These are phyloP conservation scores for Sphaerodactylus townsendi DNA, from an alignment of 2,113 vertebrate species.

Conservation along the genomic window DNA sequence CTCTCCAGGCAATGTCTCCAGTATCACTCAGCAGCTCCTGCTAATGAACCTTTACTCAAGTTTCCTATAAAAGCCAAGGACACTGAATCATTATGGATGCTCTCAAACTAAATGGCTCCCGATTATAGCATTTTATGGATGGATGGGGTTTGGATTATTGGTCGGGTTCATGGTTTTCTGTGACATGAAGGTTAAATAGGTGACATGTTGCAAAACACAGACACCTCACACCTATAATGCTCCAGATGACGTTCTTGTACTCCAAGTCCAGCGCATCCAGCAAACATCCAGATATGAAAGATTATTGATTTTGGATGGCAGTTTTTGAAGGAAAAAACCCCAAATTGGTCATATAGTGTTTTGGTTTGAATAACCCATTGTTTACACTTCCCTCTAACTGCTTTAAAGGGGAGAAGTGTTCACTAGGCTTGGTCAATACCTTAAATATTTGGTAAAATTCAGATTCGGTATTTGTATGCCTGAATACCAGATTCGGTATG, in stretches of 20 bases:
- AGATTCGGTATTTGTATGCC: too few species aligned
- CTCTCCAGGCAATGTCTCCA: slow-evolving; percentile 10
- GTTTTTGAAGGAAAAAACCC: not conserved
- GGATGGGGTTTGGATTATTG: not conserved
- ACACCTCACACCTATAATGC: not conserved
- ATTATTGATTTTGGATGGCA: not conserved
- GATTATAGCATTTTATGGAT: not conserved
- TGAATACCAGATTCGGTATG: too few species aligned
- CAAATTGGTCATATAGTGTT: not conserved
- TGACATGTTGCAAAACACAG: not conserved
- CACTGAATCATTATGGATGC: not conserved
- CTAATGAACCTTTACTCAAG: slow-evolving; percentile 6
- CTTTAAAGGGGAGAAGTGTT: too few species aligned
- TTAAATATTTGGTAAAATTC: too few species aligned
- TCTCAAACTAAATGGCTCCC: not conserved
- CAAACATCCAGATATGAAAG: not conserved
- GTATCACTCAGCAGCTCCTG: not conserved
- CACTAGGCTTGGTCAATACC: too few species aligned
- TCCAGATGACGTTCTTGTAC: not conserved
- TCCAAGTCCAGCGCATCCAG: not conserved
- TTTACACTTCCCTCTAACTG: not conserved
- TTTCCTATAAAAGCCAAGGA: not conserved
- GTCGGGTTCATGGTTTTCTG: not conserved
- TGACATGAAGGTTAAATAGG: not conserved
- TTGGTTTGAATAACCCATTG: not conserved